Conservation (phyloP, 2,113 vertebrate genomes). For the Perca flavescens region DNA sequence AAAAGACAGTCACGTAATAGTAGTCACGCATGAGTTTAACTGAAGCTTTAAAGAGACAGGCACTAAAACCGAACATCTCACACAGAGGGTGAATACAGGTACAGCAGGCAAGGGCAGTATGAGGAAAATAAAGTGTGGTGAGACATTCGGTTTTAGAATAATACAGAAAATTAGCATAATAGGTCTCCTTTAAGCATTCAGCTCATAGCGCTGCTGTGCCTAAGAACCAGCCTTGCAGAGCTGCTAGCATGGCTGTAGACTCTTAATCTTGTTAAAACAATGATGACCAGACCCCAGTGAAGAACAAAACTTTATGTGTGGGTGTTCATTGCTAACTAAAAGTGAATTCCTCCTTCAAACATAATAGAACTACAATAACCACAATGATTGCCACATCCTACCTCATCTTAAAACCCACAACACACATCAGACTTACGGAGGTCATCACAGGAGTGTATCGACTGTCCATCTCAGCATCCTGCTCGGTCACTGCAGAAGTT, state of each 20-base stretch:
- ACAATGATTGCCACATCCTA: background rate
- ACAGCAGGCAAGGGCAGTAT: too few species aligned
- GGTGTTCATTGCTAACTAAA: background rate
- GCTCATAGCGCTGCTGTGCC: background rate
- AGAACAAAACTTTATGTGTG: background rate
- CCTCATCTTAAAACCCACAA: background rate
- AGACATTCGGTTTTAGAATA: too few species aligned
- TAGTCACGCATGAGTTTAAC: too few species aligned
- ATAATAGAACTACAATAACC: background rate
- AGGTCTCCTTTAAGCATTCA: background rate
- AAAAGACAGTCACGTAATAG: too few species aligned
- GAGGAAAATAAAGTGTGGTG: too few species aligned
- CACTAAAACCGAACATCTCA: too few species aligned
- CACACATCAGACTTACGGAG: constrained; percentile 74
- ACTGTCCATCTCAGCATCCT: constrained; percentile 74
- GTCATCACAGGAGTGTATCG: constrained; percentile 77
- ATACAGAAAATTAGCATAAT: too few species aligned
- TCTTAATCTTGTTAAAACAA: too few species aligned
- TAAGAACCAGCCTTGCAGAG: background rate
- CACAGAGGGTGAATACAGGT: too few species aligned
- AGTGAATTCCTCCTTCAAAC: background rate
- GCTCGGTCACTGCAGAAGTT: constrained; percentile 58
- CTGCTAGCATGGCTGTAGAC: background rate
- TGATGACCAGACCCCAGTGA: background rate
- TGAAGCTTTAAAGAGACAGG: too few species aligned